Evolutionary conservation across 1,140 invertebrate species (phyloP).

Genomic region (Euschistus heros): DNA sequence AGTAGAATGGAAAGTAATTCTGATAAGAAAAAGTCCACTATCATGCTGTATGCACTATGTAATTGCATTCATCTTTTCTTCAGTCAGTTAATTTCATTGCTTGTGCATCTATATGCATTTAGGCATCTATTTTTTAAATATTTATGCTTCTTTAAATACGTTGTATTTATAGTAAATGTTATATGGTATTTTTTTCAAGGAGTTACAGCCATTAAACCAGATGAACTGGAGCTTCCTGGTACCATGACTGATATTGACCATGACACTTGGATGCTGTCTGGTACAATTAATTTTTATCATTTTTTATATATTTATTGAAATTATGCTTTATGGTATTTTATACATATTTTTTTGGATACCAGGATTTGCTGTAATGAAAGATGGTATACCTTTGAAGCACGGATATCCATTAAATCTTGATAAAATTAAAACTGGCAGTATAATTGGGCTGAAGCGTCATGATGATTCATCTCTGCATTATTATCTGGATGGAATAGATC

Average conservation of each 20-base stretch:
- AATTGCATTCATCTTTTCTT: too few species aligned
- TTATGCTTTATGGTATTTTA: not conserved
- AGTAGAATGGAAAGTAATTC: too few species aligned
- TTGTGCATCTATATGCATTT: too few species aligned
- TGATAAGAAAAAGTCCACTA: too few species aligned
- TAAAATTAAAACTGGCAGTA: constrained; percentile 27
- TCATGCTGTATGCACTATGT: too few species aligned
- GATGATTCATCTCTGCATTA: constrained; percentile 76
- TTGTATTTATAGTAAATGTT: too few species aligned
- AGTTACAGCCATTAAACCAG: constrained; percentile 75
- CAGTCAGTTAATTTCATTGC: too few species aligned
- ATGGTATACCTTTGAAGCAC: constrained; percentile 29
- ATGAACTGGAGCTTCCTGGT: constrained; percentile 74
- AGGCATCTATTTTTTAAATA: too few species aligned
- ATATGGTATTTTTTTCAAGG: constrained; percentile 41
- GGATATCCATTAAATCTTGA: constrained; percentile 31
- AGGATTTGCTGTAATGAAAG: constrained; percentile 31
- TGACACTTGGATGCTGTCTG: constrained; percentile 87
- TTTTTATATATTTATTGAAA: not conserved
- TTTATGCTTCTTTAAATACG: too few species aligned
- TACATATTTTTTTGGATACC: not conserved
- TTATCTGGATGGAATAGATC: constrained; percentile 82
- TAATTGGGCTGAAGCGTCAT: constrained; percentile 68
- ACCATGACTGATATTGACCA: constrained; percentile 86
- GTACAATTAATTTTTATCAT: constrained; percentile 41